Evolutionary conservation across 2,113 vertebrate genomes (phyloP).

Genomic region (Ameiurus melas): DNA sequence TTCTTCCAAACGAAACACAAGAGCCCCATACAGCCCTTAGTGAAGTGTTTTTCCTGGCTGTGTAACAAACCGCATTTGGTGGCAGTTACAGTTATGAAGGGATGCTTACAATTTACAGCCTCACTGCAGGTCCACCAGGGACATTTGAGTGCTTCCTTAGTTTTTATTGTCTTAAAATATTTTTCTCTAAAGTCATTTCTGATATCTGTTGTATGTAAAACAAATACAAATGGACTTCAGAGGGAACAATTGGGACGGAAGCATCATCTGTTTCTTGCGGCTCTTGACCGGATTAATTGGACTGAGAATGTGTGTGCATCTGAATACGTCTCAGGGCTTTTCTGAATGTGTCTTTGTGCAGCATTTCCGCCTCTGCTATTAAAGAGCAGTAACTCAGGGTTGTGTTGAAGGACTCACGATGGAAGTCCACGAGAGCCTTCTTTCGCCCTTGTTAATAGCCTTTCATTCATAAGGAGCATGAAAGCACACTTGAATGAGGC

Average conservation of each 20-base stretch:
- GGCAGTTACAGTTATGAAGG: conserved; percentile 5
- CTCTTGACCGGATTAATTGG: conserved; percentile 29
- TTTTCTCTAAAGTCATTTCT: neutral
- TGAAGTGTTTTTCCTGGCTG: conserved; percentile 16
- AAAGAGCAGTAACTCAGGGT: conserved; percentile 6
- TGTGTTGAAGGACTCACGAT: neutral
- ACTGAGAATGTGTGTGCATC: conserved; percentile 8
- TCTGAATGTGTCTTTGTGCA: conserved; percentile 23
- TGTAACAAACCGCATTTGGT: conserved; percentile 19
- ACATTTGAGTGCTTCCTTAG: conserved; percentile 12
- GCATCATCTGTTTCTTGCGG: conserved; percentile 8
- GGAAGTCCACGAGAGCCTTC: conserved; percentile 27
- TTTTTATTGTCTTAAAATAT: conserved; percentile 27
- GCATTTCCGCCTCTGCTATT: conserved; percentile 40
- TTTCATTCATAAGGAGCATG: conserved; percentile 42
- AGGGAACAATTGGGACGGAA: conserved; percentile 11
- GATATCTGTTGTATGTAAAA: conserved; percentile 20
- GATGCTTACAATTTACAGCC: conserved; percentile 22
- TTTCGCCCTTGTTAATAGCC: conserved; percentile 30
- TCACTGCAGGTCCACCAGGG: conserved; percentile 3
- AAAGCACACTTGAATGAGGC: conserved; percentile 44
- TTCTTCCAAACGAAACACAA: conserved; percentile 2
- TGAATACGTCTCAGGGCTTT: conserved; percentile 9
- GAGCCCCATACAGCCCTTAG: neutral
- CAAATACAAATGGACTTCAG: neutral